A percentile compares a stretch with the other conserved stretches of the same genome.
phyloP scores from a whole-genome alignment of 35 echinoderm and acorn worm species.

The Heliocidaris tuberculata region DNA sequence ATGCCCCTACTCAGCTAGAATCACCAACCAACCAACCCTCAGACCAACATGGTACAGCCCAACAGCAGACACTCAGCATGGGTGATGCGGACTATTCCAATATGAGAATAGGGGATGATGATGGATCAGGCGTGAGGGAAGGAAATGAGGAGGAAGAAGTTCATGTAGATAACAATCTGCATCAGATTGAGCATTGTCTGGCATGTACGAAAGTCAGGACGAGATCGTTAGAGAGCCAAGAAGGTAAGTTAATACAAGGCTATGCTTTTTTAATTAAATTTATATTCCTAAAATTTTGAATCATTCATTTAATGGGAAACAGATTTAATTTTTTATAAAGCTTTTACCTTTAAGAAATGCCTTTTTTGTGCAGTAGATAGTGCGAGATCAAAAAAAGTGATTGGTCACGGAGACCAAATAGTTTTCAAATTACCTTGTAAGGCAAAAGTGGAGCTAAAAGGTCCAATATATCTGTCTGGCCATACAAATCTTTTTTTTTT shows the following conservation, averaged over 20 bases:
- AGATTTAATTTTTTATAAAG: too few relatives aligned
- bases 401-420: too few relatives aligned
- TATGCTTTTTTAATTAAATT: background rate
- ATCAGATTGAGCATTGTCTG: conserved; percentile 60
- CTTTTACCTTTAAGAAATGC: too few relatives aligned
- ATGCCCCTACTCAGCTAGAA: background rate
- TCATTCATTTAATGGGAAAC: too few relatives aligned
- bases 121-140: background rate
- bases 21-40: conserved; percentile 14
- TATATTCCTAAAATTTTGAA: too few relatives aligned
- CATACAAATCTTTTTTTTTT: too few relatives aligned
- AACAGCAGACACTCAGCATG: background rate
- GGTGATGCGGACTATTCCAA: conserved; percentile 13
- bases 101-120: background rate
- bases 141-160: conserved; percentile 5
- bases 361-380: too few relatives aligned
- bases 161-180: conserved; percentile 58
- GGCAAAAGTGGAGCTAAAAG: too few relatives aligned
- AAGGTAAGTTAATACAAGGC: background rate
- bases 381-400: too few relatives aligned
- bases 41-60: background rate
- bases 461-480: too few relatives aligned
- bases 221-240: conserved; percentile 25
- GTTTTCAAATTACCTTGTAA: too few relatives aligned
- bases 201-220: conserved; percentile 74